Base-by-base conservation (phyloP, 2,113 vertebrate species). In the Oreotrochilus melanogaster region DNA sequence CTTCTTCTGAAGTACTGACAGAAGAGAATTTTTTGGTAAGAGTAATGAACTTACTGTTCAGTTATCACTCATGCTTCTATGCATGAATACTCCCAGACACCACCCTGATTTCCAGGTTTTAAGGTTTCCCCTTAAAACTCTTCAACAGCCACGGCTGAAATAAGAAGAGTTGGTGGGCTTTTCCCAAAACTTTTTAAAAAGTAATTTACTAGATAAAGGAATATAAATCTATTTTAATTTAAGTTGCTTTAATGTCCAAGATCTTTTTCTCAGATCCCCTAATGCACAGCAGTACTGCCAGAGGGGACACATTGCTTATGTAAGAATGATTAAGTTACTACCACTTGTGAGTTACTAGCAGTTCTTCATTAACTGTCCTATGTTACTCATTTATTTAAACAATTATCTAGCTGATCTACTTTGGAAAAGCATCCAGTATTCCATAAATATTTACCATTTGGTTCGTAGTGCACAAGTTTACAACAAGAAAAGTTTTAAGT, bases 11-110 rank as follows among this genome's bases (percentile, higher is more conserved):
- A 66, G 30, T 8, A 45, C 7, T 3, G 5, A 7, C 67, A 91
- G 6, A 56, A 80, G 33, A 14, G 21, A 11, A 35, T 11, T 57
- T 84, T 66, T 31, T 6, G 14, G 33, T 33, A 16, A 25, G n/a
- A 66, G 11, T 37, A 62, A 21, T 66, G 57, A 45, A 25, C 28
- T 35, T 42, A 14, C 24, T 22, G 9, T n/a, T 57, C 10, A 6
- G 43, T 48, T 78, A 43, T 0, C 57, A 11, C 7, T 78, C 1
- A 0, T 72, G 47, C 42, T 54, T 47, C 85, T 53, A 0, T 4
- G 33, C 54, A 56, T 7, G 0, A 51, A 47, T 27, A 48, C 51
- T 56, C 67, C 60, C 76, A 66, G 51, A 25, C 39, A 31, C 10
- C 18, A 9, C 16, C 64, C 58, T 37, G 37, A 35, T 61, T 54